A percentile compares a stretch with the other conserved stretches of the same genome.
Conservation (phyloP, 2,888 invertebrate species). For the Argyresthia goedartella region DNA sequence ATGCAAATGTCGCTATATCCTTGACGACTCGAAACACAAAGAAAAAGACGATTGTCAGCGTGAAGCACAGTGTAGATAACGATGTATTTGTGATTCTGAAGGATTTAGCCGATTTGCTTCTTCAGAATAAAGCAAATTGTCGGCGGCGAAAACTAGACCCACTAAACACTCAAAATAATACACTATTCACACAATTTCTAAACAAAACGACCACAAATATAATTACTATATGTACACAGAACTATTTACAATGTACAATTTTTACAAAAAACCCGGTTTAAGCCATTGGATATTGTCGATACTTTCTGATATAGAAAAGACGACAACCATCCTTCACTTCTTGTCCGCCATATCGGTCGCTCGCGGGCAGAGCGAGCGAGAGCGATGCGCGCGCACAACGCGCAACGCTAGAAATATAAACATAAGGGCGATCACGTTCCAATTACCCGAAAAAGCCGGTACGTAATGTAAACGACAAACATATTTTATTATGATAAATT, state of each 20-base stretch:
- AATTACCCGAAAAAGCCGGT: neutral
- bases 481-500: neutral
- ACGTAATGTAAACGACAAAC: neutral
- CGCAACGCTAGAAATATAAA: slow-evolving; percentile 27
- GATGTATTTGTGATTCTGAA: slow-evolving; percentile 25
- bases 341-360: slow-evolving; percentile 66
- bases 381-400: slow-evolving; percentile 69
- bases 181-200: slow-evolving; percentile 73
- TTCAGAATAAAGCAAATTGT: slow-evolving; percentile 50
- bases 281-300: slow-evolving; percentile 77
- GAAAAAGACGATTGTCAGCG: slow-evolving; percentile 37
- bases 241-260: slow-evolving; percentile 81
- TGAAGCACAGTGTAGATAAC: slow-evolving; percentile 10
- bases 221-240: slow-evolving; percentile 80
- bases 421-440: neutral
- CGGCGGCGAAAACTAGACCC: slow-evolving; percentile 75
- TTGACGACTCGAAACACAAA: slow-evolving; percentile 71
- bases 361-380: slow-evolving; percentile 26
- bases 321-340: slow-evolving; percentile 66
- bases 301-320: slow-evolving; percentile 71
- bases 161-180: slow-evolving; percentile 71
- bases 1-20: slow-evolving; percentile 64
- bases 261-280: slow-evolving; percentile 74
- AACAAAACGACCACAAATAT: slow-evolving; percentile 76
- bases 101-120: slow-evolving; percentile 51